These are phyloP conservation scores for Toxotes chatareus DNA, from an alignment of 2,113 vertebrate species.

Conservation along the genomic window DNA sequence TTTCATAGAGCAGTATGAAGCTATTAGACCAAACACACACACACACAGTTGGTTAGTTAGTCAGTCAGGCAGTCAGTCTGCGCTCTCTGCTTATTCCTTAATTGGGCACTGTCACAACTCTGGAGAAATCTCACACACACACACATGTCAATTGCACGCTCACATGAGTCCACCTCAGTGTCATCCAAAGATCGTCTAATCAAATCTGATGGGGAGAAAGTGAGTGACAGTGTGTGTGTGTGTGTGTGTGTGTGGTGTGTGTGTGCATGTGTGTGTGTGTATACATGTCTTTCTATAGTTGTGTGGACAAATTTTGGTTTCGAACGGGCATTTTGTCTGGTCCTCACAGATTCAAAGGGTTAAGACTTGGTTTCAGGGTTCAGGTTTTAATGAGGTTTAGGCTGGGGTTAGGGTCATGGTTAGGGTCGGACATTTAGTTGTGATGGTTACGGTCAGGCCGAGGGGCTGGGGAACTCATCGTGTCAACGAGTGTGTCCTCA, in stretches of 20 bases:
- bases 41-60: conserved; percentile 7
- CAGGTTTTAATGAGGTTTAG: too few species aligned
- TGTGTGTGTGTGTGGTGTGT: conserved; percentile 22
- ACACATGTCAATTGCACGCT: conserved; percentile 15
- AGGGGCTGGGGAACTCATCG: too few species aligned
- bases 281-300: neutral
- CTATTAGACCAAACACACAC: conserved; percentile 33
- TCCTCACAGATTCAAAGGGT: too few species aligned
- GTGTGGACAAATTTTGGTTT: too few species aligned
- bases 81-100: conserved; percentile 37
- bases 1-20: conserved; percentile 25
- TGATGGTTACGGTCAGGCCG: too few species aligned
- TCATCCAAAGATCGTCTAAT: conserved; percentile 58
- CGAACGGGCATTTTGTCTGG: too few species aligned
- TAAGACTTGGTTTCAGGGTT: too few species aligned
- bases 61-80: conserved; percentile 25
- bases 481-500: too few species aligned
- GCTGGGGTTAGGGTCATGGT: too few species aligned
- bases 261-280: conserved; percentile 48
- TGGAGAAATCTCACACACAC: neutral
- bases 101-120: conserved; percentile 45
- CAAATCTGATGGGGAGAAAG: conserved; percentile 53
- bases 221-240: conserved; percentile 54
- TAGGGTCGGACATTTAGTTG: too few species aligned
- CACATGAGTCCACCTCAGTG: conserved; percentile 28